phyloP scores from a whole-genome alignment of 2,113 vertebrate genomes.

The Orycteropus afer region DNA sequence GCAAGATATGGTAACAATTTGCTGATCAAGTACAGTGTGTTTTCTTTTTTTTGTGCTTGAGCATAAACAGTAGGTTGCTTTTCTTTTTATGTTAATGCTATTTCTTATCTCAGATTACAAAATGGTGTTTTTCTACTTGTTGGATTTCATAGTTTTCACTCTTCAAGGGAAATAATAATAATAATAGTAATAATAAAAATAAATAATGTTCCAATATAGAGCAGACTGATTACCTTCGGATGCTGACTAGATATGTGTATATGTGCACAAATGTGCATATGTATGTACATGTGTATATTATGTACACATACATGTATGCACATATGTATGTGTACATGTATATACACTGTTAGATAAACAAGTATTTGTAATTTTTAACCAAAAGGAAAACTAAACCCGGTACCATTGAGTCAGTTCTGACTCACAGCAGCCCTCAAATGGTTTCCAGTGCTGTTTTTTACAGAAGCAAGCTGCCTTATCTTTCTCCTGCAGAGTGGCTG shows the following conservation, averaged over 20 bases:
- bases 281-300: background rate
- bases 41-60: constrained; percentile 11
- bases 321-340: background rate
- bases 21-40: background rate
- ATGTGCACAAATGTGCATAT: background rate
- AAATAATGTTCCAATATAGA: background rate
- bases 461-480: no score
- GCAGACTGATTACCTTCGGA: background rate
- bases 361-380: background rate
- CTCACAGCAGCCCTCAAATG: no score
- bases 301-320: no score
- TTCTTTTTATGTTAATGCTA: background rate
- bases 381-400: no score
- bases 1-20: background rate
- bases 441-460: no score
- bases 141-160: constrained; percentile 2
- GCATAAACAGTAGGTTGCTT: background rate
- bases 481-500: no score
- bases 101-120: constrained; percentile 14
- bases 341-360: background rate
- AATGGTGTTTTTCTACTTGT: background rate
- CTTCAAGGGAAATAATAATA: no score
- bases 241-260: background rate
- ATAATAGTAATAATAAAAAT: no score
- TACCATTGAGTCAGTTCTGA: no score